Evolutionary conservation across 1,140 invertebrate species (phyloP).

Genomic region (Cephus cinctus): DNA sequence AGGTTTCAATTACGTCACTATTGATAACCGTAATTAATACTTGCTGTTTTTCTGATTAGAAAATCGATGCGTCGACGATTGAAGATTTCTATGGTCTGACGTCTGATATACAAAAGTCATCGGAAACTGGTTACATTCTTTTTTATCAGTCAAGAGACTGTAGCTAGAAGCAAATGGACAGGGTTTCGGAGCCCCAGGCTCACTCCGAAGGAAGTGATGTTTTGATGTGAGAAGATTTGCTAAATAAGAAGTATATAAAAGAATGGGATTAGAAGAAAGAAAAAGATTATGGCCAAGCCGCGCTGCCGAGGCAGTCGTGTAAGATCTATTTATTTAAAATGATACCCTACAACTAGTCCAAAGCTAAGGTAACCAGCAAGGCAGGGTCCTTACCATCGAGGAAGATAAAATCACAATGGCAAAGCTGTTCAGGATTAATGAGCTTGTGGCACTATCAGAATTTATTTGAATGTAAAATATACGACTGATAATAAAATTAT

Average conservation of each 20-base stretch:
- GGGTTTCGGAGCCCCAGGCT: too few species aligned
- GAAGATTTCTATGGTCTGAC: constrained; percentile 99
- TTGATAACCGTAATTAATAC: too few species aligned
- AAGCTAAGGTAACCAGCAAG: constrained; percentile 26
- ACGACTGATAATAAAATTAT: constrained; percentile 48
- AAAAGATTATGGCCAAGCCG: too few species aligned
- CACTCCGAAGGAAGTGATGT: too few species aligned
- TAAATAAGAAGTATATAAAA: too few species aligned
- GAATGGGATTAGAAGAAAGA: too few species aligned
- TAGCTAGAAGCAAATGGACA: constrained; percentile 44
- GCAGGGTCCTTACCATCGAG: constrained; percentile 13
- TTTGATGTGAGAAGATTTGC: too few species aligned
- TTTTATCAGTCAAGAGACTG: constrained; percentile 97
- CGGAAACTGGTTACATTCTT: constrained; percentile 98
- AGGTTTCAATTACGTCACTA: too few species aligned
- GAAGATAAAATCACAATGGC: constrained; percentile 17
- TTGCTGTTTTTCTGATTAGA: constrained; percentile 65
- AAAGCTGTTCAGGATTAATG: constrained; percentile 25
- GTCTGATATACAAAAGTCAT: constrained; percentile 97
- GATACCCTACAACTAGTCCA: constrained; percentile 42
- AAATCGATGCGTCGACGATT: constrained; percentile 98
- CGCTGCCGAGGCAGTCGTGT: too few species aligned
- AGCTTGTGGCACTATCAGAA: constrained; percentile 37
- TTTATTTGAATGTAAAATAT: constrained; percentile 44
- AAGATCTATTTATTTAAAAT: constrained; percentile 44